Percentiles rank a stretch among this genome's conserved stretches.
Evolutionary conservation across 1,140 invertebrate genomes (phyloP).

Genomic region (Augochlora pura): DNA sequence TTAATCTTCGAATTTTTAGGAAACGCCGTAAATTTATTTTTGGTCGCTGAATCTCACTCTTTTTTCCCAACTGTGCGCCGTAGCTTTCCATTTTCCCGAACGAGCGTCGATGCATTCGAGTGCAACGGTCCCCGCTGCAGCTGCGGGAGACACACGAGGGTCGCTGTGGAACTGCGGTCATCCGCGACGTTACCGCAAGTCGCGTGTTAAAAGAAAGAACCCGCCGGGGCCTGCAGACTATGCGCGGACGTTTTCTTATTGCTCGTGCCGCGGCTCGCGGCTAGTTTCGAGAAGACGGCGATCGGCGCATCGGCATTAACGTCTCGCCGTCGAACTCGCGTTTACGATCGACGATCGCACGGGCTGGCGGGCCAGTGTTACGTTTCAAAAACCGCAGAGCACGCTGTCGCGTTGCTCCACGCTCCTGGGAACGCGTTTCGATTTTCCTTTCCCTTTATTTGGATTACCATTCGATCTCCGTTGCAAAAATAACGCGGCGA

Average conservation of each 20-base stretch:
- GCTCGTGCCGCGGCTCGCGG: too few species aligned
- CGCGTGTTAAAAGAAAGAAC: conserved; percentile 44
- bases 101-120: conserved; percentile 27
- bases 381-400: conserved; percentile 62
- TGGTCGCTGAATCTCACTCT: too few species aligned
- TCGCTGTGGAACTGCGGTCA: conserved; percentile 37
- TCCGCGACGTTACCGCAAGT: conserved; percentile 47
- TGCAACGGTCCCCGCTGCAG: conserved; percentile 13
- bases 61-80: too few species aligned
- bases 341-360: conserved; percentile 54
- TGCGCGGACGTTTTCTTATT: not conserved
- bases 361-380: conserved; percentile 50
- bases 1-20: too few species aligned
- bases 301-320: not conserved
- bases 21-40: too few species aligned
- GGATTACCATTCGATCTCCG: conserved; percentile 18
- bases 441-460: conserved; percentile 45
- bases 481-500: conserved; percentile 18
- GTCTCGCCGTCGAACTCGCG: conserved; percentile 37
- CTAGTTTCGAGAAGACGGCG: conserved; percentile 23
- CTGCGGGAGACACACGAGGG: not conserved
- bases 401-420: conserved; percentile 25
- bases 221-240: not conserved
- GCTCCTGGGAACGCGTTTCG: conserved; percentile 62
- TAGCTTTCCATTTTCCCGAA: conserved; percentile 26